phyloP scores from a whole-genome alignment of 2,888 invertebrate species.

The Lasiommata megera region DNA sequence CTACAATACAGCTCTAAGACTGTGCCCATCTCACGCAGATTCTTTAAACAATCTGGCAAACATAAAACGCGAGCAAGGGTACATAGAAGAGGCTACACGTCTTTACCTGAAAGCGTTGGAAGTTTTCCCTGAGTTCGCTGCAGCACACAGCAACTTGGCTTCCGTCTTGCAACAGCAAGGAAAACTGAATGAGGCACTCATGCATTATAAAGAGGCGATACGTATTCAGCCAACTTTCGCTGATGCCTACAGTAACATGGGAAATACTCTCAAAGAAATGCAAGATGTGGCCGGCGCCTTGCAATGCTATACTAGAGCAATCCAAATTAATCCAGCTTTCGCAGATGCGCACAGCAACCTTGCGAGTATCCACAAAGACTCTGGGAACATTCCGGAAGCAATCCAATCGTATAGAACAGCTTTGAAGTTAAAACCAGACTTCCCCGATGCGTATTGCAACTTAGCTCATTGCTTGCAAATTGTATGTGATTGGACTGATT shows the following conservation, averaged over 20 bases:
- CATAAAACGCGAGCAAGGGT: constrained; percentile 99
- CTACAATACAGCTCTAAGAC: constrained; percentile 96
- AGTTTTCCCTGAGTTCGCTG: constrained; percentile 99
- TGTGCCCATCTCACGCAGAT: constrained; percentile 98
- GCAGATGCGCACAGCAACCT: constrained; percentile 99
- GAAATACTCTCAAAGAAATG: constrained; percentile 99
- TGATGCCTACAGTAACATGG: constrained; percentile 99
- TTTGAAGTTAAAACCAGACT: constrained; percentile 98
- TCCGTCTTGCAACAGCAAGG: constrained; percentile 99
- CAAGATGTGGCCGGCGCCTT: constrained; percentile 98
- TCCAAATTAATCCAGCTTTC: constrained; percentile 99
- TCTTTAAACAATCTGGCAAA: constrained; percentile 99
- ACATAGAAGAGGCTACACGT: constrained; percentile 98
- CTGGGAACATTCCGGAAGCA: constrained; percentile 99
- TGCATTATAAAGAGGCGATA: constrained; percentile 99
- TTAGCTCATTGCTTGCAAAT: constrained; percentile 99
- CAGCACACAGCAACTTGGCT: constrained; percentile 99
- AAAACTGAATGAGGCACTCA: constrained; percentile 97
- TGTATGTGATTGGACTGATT: constrained; percentile 99
- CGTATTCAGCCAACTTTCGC: constrained; percentile 99
- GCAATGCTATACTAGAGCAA: constrained; percentile 98
- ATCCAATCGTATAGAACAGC: constrained; percentile 99
- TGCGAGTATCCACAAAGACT: constrained; percentile 99
- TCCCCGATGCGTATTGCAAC: constrained; percentile 99
- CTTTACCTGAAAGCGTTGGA: constrained; percentile 95